A percentile compares a stretch with the other conserved stretches of the same genome.
Evolutionary conservation across 2,888 invertebrate genomes (phyloP).

Genomic region (Blastobasis lacticolella): DNA sequence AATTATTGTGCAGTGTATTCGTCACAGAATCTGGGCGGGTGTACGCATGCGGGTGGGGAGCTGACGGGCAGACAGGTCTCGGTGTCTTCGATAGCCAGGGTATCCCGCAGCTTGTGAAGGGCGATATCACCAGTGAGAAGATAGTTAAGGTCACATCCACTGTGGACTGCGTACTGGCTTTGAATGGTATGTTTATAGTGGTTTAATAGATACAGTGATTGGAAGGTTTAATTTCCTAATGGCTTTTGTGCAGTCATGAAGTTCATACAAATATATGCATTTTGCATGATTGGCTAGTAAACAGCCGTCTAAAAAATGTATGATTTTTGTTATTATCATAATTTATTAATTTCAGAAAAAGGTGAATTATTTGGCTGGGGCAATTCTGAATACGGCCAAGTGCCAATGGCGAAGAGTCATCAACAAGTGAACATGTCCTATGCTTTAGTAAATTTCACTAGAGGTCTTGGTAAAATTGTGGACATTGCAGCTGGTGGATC

Average conservation of each 20-base stretch:
- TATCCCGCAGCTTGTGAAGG: slow-evolving; percentile 77
- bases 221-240: neutral
- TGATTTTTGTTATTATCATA: too few relatives aligned
- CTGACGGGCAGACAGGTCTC: slow-evolving; percentile 95
- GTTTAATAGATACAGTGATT: too few relatives aligned
- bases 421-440: slow-evolving; percentile 85
- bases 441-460: slow-evolving; percentile 73
- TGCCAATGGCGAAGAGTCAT: slow-evolving; percentile 66
- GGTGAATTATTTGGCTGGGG: slow-evolving; percentile 98
- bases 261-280: too few relatives aligned
- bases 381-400: slow-evolving; percentile 93
- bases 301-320: too few relatives aligned
- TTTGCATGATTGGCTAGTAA: too few relatives aligned
- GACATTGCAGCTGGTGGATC: slow-evolving; percentile 91
- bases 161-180: slow-evolving; percentile 91
- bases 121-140: slow-evolving; percentile 87
- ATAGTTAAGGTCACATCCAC: slow-evolving; percentile 86
- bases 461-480: slow-evolving; percentile 81
- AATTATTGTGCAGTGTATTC: slow-evolving; percentile 76
- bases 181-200: slow-evolving; percentile 77
- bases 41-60: slow-evolving; percentile 93
- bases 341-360: slow-evolving; percentile 71
- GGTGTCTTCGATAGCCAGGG: slow-evolving; percentile 78
- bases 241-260: too few relatives aligned
- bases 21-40: slow-evolving; percentile 86